Base-by-base conservation (phyloP, 2,888 invertebrate genomes). In the Sicus ferrugineus region DNA sequence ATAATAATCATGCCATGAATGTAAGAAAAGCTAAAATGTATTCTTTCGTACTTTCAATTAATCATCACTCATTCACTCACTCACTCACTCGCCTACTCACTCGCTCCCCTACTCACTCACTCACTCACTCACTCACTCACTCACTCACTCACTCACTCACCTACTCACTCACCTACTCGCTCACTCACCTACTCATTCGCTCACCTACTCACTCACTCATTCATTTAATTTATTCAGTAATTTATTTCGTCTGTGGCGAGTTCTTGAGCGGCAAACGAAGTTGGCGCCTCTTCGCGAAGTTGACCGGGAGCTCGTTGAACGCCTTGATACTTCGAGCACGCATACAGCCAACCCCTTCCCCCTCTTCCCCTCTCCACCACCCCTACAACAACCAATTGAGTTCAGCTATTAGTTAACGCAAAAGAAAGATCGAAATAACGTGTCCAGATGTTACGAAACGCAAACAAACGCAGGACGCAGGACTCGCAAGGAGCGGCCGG, bases 1-100 rank as follows among this genome's bases (percentile, higher is more conserved):
- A 66, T 42, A 66, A 66, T 31, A 64, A 64, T 64, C 28, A 64
- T 48, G 56, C 46, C n/a, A 46, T 54, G 56, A 66, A 66, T 46
- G 56, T 30, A 56, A 56, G 58, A 26, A 48, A 64, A 28, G n/a
- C 5, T 19, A 6, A 16, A 46, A 46, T n/a, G 4, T 3, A 46
- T n/a, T 38, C 46, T 34, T 19, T 46, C 46, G 46, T 46, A 4
- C 19, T 9, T n/a, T 19, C 4, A 3, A 9, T 16, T 38, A 9
- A 38, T 38, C 38, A 14, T 38, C 38, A 38, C 14, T 38, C n/a
- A n/a, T n/a, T n/a, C n/a, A n/a, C n/a, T n/a, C n/a, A n/a, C n/a
- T n/a, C n/a, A n/a, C n/a, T n/a, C n/a, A n/a, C n/a, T n/a, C n/a
- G n/a, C n/a, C n/a, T n/a, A n/a, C n/a, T n/a, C n/a, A n/a, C n/a